Percentiles rank a stretch among this genome's conserved stretches.
These are phyloP conservation scores for Odocoileus virginianus DNA, from an alignment of 2,113 vertebrate species.

Conservation along the genomic window DNA sequence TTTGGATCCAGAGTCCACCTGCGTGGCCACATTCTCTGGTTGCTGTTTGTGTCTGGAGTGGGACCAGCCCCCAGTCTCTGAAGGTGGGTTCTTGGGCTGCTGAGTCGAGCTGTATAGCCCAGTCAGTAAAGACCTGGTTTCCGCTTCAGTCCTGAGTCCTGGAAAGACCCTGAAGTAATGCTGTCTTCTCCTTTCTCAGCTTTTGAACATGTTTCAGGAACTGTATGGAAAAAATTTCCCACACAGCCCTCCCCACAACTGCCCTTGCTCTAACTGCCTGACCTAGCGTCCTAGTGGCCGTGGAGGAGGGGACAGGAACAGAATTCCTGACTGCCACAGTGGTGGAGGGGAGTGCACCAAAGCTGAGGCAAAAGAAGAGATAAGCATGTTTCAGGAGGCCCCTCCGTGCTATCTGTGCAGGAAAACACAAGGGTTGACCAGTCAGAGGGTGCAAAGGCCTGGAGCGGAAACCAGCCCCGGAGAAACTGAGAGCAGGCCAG, in stretches of 20 bases:
- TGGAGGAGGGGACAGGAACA: not conserved
- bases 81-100: not conserved
- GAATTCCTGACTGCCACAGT: not conserved
- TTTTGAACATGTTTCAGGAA: not conserved
- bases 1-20: not conserved
- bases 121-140: not conserved
- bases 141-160: not conserved
- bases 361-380: not conserved
- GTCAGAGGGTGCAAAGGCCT: not conserved
- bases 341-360: not conserved
- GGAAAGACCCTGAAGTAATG: not conserved
- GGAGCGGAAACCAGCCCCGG: not conserved
- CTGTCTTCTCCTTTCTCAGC: not conserved
- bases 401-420: not conserved
- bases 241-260: not conserved
- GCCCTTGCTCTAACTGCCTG: not conserved
- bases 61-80: not conserved
- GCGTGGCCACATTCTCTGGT: not conserved
- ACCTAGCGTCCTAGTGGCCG: rapidly evolving
- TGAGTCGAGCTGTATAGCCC: not conserved
- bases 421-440: not conserved
- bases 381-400: not conserved
- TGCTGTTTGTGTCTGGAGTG: not conserved
- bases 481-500: not conserved
- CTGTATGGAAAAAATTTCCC: not conserved